These are phyloP conservation scores for Xiphophorus birchmanni DNA, from an alignment of 2,797 vertebrate species.

Conservation along the genomic window DNA sequence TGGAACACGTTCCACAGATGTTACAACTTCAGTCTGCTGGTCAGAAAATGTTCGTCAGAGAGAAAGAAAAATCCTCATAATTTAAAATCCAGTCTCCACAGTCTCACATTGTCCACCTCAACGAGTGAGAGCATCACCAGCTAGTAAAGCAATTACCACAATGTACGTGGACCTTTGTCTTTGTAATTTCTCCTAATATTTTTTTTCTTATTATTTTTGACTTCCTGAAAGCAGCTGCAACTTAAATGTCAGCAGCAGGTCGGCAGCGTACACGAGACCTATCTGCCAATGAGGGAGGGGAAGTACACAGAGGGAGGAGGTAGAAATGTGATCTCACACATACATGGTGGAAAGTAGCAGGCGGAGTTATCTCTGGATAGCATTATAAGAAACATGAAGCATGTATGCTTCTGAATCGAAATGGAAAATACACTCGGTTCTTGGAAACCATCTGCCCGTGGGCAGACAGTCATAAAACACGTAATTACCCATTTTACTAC, in stretches of 20 bases:
- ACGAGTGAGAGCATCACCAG: not conserved
- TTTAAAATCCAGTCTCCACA: slow-evolving; percentile 11
- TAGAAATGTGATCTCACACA: slow-evolving; percentile 33
- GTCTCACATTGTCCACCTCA: slow-evolving; percentile 24
- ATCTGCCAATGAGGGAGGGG: slow-evolving; percentile 15
- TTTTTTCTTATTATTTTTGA: slow-evolving; percentile 4
- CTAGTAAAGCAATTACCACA: not conserved
- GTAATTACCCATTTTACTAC: not conserved
- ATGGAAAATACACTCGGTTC: not conserved
- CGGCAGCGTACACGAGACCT: not conserved
- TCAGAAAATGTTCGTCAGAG: slow-evolving; percentile 29
- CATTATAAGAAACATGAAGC: slow-evolving; percentile 2
- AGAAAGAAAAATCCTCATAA: slow-evolving; percentile 4
- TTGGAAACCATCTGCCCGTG: not conserved
- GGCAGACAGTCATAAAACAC: not conserved
- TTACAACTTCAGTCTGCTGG: slow-evolving; percentile 23
- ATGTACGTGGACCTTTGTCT: not conserved
- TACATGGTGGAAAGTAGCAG: slow-evolving; percentile 36
- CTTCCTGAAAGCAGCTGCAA: slow-evolving; percentile 19
- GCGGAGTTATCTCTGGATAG: slow-evolving; percentile 23
- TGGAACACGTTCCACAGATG: slow-evolving; percentile 49
- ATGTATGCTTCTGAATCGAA: not conserved
- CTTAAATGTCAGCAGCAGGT: slow-evolving; percentile 37
- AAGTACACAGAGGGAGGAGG: slow-evolving; percentile 33
- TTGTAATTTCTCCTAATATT: not conserved